These are phyloP conservation scores for Agriopis aurantiaria DNA, from an alignment of 2,888 invertebrate genomes.

Conservation along the genomic window DNA sequence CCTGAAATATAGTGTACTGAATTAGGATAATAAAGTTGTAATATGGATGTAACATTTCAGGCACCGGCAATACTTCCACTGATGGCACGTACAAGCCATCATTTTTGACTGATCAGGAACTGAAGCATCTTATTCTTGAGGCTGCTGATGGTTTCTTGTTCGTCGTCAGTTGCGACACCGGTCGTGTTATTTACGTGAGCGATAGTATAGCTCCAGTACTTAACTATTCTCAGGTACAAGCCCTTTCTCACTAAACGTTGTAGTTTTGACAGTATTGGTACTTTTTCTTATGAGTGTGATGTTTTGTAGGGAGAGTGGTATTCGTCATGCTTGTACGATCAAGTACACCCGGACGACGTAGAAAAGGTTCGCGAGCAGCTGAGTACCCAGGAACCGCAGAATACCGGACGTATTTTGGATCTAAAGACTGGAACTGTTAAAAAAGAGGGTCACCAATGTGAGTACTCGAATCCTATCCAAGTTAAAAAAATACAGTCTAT, in stretches of 20 bases:
- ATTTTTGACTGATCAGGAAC: constrained; percentile 99
- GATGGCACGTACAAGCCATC: constrained; percentile 99
- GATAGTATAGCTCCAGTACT: constrained; percentile 99
- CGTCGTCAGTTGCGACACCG: constrained; percentile 98
- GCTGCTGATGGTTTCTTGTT: constrained; percentile 99
- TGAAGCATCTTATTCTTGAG: constrained; percentile 99
- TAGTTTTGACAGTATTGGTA: background rate
- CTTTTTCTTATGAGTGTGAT: background rate
- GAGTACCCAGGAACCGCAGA: constrained; percentile 98
- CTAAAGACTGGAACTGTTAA: constrained; percentile 99
- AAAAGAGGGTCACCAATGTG: constrained; percentile 99
- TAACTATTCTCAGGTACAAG: constrained; percentile 94
- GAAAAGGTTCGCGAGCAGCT: constrained; percentile 99
- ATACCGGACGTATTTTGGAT: constrained; percentile 97
- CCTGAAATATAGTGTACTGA: background rate
- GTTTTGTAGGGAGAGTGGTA: constrained; percentile 96
- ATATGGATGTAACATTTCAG: constrained; percentile 73
- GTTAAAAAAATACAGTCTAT: background rate
- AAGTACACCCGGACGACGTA: constrained; percentile 99
- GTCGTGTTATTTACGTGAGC: constrained; percentile 98
- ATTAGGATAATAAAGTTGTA: background rate
- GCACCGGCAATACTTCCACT: constrained; percentile 98
- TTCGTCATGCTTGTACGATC: constrained; percentile 97
- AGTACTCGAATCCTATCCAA: constrained; percentile 67
- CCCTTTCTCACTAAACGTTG: constrained; percentile 8